Conservation (phyloP, 2,888 invertebrate species). For the Amphipoea lucens region DNA sequence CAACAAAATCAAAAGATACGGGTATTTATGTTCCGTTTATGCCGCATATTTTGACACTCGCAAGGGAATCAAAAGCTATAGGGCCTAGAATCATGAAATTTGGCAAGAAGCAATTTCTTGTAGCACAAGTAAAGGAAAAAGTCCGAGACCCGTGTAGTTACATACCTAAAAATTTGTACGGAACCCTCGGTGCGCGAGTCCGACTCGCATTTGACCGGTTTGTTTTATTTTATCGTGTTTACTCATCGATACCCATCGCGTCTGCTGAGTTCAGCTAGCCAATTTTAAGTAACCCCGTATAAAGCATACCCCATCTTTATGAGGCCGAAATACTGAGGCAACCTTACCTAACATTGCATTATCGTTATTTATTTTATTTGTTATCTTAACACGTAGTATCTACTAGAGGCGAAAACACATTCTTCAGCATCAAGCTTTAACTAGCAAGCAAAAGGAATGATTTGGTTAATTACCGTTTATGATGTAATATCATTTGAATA, state of each 20-base stretch:
- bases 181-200: no score
- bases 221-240: background rate
- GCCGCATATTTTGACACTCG: no score
- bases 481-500: background rate
- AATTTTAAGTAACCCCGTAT: background rate
- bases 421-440: constrained; percentile 24
- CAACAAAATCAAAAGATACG: no score
- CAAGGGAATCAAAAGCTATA: no score
- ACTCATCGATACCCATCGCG: background rate
- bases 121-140: no score
- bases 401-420: constrained; percentile 17
- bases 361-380: no score
- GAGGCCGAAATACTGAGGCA: background rate
- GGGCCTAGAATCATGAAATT: no score
- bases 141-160: no score
- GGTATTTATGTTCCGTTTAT: no score
- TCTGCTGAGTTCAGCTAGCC: background rate
- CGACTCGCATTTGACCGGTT: no score
- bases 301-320: background rate
- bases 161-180: no score
- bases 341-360: background rate
- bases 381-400: constrained; percentile 38
- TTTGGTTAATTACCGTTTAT: background rate
- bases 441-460: background rate
- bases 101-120: no score